These are phyloP conservation scores for Caranx melampygus DNA, from an alignment of 2,113 vertebrate genomes.

Conservation along the genomic window DNA sequence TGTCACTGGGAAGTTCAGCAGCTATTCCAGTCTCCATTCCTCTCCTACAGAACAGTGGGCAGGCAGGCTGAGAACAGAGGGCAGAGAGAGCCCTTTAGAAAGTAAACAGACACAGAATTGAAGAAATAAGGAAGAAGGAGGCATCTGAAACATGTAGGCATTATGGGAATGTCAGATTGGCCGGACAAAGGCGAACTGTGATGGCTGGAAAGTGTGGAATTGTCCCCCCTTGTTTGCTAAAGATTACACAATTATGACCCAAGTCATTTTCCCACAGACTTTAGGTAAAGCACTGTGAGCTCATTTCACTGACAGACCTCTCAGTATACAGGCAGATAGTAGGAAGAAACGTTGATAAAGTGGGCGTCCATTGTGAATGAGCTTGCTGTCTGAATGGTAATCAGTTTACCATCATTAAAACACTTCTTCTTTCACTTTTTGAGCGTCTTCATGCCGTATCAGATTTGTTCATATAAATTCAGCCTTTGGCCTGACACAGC, in stretches of 20 bases:
- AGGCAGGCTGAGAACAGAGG: slow-evolving; percentile 73
- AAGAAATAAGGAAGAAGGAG: slow-evolving; percentile 97
- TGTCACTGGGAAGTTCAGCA: slow-evolving; percentile 58
- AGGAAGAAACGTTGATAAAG: slow-evolving; percentile 77
- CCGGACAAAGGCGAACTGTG: slow-evolving; percentile 84
- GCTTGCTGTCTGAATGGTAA: slow-evolving; percentile 71
- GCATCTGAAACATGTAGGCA: slow-evolving; percentile 95
- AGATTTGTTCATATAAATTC: slow-evolving; percentile 20
- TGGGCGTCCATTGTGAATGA: slow-evolving; percentile 74
- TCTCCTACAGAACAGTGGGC: slow-evolving; percentile 87
- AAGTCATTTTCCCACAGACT: slow-evolving; percentile 87
- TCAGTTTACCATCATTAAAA: slow-evolving; percentile 54
- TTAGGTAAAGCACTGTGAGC: slow-evolving; percentile 79
- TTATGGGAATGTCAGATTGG: slow-evolving; percentile 90
- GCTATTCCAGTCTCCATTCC: slow-evolving; percentile 76
- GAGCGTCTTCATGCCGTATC: slow-evolving; percentile 30
- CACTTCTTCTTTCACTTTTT: slow-evolving; percentile 42
- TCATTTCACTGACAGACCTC: slow-evolving; percentile 78
- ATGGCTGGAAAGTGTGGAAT: slow-evolving; percentile 83
- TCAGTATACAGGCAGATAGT: slow-evolving; percentile 73
- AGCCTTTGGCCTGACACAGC: slow-evolving; percentile 37
- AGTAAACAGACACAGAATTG: slow-evolving; percentile 97
- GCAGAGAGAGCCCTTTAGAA: slow-evolving; percentile 92
- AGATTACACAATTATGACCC: slow-evolving; percentile 78
- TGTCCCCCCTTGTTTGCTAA: slow-evolving; percentile 75